Evolutionary conservation across 1,140 invertebrate species (phyloP).

Genomic region (Drosophila sp.): DNA sequence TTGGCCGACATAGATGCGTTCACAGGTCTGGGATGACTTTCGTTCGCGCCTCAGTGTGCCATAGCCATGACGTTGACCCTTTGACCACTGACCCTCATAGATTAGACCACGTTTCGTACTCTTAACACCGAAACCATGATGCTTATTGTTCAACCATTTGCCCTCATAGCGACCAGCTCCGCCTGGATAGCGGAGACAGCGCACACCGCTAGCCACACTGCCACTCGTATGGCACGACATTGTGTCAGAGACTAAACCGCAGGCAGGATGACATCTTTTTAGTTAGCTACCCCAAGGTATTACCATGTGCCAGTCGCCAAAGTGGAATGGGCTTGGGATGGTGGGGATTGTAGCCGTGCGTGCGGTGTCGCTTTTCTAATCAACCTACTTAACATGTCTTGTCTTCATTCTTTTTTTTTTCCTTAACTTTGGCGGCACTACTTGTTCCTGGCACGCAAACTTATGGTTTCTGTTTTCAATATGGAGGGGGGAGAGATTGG

Average conservation of each 20-base stretch:
- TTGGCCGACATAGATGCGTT: conserved; percentile 83
- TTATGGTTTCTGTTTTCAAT: conserved; percentile 9
- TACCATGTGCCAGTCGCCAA: conserved; percentile 48
- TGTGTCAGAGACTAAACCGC: conserved; percentile 38
- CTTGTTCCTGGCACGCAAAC: conserved; percentile 55
- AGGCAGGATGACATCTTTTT: conserved; percentile 14
- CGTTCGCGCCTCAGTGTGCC: conserved; percentile 55
- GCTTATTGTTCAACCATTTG: conserved; percentile 43
- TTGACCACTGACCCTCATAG: conserved; percentile 85
- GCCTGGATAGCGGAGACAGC: conserved; percentile 54
- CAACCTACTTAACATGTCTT: conserved; percentile 70
- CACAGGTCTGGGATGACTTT: conserved; percentile 3
- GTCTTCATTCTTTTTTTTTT: conserved; percentile 47
- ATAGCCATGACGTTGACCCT: conserved; percentile 84
- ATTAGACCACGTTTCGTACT: conserved; percentile 46
- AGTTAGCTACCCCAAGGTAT: conserved; percentile 34
- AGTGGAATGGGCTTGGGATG: background rate
- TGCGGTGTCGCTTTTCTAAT: conserved; percentile 65
- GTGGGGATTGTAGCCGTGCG: conserved; percentile 22
- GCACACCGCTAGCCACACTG: conserved; percentile 30
- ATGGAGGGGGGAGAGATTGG: too few relatives aligned
- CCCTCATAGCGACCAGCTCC: conserved; percentile 49
- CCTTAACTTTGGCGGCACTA: background rate
- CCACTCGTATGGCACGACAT: conserved; percentile 56
- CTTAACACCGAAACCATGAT: conserved; percentile 56